Evolutionary conservation across 2,113 vertebrate species (phyloP).

Genomic region (Cyphomyrus plagiostoma): DNA sequence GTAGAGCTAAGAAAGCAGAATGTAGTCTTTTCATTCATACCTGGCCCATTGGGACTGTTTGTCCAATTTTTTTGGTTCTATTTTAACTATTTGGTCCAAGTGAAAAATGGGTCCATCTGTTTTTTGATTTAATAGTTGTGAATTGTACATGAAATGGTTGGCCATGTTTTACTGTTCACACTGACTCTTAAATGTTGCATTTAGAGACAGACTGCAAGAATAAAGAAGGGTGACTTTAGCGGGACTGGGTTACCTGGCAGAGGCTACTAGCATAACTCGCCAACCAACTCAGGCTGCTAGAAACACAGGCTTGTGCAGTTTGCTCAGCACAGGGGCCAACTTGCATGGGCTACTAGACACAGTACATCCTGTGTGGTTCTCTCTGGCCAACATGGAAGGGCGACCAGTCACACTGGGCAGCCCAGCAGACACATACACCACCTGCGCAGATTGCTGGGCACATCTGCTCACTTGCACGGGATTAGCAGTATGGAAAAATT

Average conservation of each 20-base stretch:
- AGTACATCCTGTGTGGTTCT: neutral
- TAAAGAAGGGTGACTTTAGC: neutral
- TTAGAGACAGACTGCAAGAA: neutral
- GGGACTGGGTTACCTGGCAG: neutral
- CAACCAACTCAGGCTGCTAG: neutral
- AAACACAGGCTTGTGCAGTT: neutral
- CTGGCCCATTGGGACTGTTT: neutral
- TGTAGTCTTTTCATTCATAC: neutral
- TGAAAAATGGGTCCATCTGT: neutral
- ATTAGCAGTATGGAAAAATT: neutral
- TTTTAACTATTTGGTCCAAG: neutral
- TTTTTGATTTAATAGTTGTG: neutral
- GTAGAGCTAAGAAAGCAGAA: neutral
- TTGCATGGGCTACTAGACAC: neutral
- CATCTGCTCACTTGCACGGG: neutral
- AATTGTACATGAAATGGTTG: neutral
- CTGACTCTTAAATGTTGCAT: neutral
- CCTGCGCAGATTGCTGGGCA: neutral
- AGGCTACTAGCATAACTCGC: neutral
- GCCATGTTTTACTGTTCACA: neutral
- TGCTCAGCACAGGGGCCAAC: neutral
- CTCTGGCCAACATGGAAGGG: neutral
- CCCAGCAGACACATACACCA: neutral
- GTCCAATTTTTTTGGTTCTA: neutral
- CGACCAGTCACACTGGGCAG: neutral